These are phyloP conservation scores for Jacana jacana DNA, from an alignment of 2,113 vertebrate species.

Conservation along the genomic window DNA sequence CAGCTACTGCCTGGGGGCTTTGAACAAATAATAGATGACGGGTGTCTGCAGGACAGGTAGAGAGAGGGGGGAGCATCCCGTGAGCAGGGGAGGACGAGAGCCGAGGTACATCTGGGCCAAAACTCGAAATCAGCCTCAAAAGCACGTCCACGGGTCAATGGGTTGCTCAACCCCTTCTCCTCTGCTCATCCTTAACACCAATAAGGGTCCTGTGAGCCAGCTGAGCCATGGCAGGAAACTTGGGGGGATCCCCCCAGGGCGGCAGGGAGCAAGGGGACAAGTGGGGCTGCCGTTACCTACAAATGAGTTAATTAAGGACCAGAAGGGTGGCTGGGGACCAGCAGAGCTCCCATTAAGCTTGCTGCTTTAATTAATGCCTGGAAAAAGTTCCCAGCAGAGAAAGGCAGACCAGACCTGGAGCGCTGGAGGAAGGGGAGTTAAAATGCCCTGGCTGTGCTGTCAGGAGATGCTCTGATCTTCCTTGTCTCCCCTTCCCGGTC, in stretches of 20 bases:
- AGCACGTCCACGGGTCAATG: rapidly evolving
- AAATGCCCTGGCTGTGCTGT: rapidly evolving
- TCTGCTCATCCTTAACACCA: background rate
- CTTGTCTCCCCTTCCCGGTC: background rate
- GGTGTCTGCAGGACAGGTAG: background rate
- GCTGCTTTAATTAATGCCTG: slow-evolving; percentile 47
- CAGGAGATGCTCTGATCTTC: background rate
- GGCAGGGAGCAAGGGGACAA: background rate
- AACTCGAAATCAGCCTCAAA: background rate
- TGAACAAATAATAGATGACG: background rate
- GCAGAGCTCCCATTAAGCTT: background rate
- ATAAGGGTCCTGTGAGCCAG: background rate
- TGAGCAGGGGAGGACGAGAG: background rate
- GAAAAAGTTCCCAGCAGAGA: slow-evolving; percentile 25
- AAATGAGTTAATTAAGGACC: background rate
- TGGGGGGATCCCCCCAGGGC: background rate
- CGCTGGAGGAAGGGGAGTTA: background rate
- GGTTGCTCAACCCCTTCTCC: background rate
- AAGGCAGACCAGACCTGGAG: background rate
- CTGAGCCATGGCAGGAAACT: background rate
- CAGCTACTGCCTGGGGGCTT: background rate
- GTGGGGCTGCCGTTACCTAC: background rate
- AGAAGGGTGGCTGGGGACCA: background rate
- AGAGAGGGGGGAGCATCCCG: background rate
- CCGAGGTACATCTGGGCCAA: background rate